Evolutionary conservation across 2,888 invertebrate genomes (phyloP), one percentile per base, ranked within the genome.

Genomic region (Xestobium rufovillosum): DNA sequence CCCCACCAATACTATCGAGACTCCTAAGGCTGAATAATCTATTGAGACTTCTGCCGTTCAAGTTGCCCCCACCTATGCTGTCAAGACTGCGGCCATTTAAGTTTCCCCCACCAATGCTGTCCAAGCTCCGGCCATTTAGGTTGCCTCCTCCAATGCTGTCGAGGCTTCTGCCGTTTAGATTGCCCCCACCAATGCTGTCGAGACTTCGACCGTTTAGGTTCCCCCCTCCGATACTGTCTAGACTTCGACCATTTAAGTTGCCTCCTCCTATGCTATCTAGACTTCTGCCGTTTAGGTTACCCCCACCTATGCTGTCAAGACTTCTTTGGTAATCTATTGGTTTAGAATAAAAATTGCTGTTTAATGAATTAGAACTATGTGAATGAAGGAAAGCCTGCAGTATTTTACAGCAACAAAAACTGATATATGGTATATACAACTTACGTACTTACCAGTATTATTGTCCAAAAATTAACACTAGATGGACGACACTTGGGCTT

Each of bases 1-100:
- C 49, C 1, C 50, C 49, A 4, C 48, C 49, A 23, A 51, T 47
- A 4, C 40, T 35, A 23, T 50, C 50, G 4, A 52, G 19, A 26
- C 43, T 43, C 31, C 36, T 14, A 16, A 38, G 12, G 10, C 34
- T 33, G 2, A 35, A 11, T 6, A 33, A 10, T n/a, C n/a, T n/a
- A n/a, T n/a, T n/a, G 12, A 16, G 34, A 8, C 31, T 38, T 33
- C 50, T 42, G 10, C 47, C 49, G 23, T 30, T 29, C 16, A 50
- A 34, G 26, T 42, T 37, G 4, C 48, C 45, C n/a, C 48, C 51
- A 12, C 51, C 51, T 4, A 51, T 49, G 4, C 38, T 34, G 31
- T 48, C 46, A 25, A 44, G 14, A 19, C 23, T 37, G 36, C 43
- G 28, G 3, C 46, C 47, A 9, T 10, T 8, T 12, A 48, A 26